A percentile compares a stretch with the other conserved stretches of the same genome.
phyloP scores from a whole-genome alignment of 2,113 vertebrate genomes.

The Chloebia gouldiae region DNA sequence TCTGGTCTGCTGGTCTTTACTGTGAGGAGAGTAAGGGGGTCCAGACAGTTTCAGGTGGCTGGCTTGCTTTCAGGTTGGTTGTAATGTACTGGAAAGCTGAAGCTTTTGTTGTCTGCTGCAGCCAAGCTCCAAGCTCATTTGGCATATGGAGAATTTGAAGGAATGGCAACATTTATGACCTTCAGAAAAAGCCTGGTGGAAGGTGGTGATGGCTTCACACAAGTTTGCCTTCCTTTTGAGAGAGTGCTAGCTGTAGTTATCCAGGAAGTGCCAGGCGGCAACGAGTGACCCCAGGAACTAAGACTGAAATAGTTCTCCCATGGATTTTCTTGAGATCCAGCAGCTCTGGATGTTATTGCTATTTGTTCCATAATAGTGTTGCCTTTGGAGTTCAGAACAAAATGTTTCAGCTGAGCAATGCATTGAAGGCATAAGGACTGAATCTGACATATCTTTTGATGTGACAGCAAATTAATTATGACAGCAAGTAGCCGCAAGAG shows the following conservation, averaged over 20 bases:
- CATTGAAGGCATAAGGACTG: background rate
- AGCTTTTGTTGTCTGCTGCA: background rate
- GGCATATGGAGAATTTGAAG: background rate
- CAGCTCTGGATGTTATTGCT: background rate
- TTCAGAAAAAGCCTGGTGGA: background rate
- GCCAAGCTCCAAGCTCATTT: background rate
- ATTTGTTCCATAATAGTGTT: background rate
- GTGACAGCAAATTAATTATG: background rate
- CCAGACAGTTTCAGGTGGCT: background rate
- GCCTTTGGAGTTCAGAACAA: background rate
- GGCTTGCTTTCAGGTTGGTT: background rate
- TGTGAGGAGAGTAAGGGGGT: background rate
- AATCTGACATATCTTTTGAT: background rate
- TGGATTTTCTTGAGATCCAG: background rate
- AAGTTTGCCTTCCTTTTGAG: background rate
- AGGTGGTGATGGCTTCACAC: background rate
- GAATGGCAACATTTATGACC: background rate
- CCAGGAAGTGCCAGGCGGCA: background rate
- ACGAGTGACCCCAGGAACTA: background rate
- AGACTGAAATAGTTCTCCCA: background rate
- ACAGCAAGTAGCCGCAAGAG: background rate
- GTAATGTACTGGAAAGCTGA: background rate
- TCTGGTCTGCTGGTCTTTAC: background rate
- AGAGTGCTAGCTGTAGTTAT: background rate
- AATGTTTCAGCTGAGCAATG: background rate